Percentiles rank a stretch among this genome's conserved stretches.
Evolutionary conservation across 2,113 vertebrate species (phyloP).

Genomic region (Sinocyclocheilus anshuiensis): DNA sequence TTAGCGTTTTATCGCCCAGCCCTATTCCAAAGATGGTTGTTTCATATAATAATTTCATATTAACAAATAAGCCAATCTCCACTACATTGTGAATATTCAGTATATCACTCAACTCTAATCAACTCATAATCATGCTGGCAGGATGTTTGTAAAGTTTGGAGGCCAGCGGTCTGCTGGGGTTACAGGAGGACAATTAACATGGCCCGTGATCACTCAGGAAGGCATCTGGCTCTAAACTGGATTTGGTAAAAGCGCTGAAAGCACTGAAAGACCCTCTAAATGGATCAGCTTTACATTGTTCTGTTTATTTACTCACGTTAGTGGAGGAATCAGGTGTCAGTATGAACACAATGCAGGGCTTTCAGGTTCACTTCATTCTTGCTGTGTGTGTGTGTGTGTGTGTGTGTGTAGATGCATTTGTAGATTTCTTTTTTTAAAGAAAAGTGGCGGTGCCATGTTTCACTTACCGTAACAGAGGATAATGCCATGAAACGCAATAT

Average conservation of each 20-base stretch:
- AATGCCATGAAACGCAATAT: not conserved
- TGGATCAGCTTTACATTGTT: slow-evolving; percentile 8
- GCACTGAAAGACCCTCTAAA: not conserved
- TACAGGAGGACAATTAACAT: not conserved
- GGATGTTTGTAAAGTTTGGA: not conserved
- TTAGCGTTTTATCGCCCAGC: too few species aligned
- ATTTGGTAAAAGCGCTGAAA: slow-evolving; percentile 14
- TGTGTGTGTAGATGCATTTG: not conserved
- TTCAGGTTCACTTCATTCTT: slow-evolving; percentile 19
- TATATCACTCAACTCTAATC: too few species aligned
- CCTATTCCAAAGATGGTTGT: too few species aligned
- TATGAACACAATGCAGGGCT: not conserved
- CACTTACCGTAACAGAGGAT: not conserved
- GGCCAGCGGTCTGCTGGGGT: not conserved
- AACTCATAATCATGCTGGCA: too few species aligned
- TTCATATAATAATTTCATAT: too few species aligned
- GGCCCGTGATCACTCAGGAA: not conserved
- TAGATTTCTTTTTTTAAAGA: not conserved
- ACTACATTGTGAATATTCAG: too few species aligned
- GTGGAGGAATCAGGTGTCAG: slow-evolving; percentile 12
- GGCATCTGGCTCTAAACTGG: not conserved
- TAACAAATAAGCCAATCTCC: too few species aligned
- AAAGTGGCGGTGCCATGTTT: not conserved
- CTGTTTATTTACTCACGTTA: not conserved
- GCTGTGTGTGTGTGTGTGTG: not conserved